Evolutionary conservation across 2,797 vertebrate genomes (phyloP).

Genomic region (Pyrocephalus nanus): DNA sequence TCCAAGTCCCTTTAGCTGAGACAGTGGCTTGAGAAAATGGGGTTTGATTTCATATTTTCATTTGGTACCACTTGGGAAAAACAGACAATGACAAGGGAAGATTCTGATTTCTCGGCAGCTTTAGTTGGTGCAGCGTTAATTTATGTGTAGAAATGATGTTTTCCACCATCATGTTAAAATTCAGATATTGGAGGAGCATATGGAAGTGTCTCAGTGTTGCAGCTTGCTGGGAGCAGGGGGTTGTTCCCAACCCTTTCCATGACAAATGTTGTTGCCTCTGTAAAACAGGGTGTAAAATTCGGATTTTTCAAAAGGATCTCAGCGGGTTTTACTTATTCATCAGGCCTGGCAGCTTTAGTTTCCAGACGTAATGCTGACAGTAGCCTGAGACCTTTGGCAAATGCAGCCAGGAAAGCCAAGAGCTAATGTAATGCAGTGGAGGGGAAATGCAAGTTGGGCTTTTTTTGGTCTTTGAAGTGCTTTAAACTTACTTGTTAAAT

Average conservation of each 20-base stretch:
- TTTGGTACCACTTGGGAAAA: neutral
- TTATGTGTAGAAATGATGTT: neutral
- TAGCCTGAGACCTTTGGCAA: neutral
- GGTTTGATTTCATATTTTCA: neutral
- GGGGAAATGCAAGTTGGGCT: neutral
- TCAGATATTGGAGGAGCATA: accelerated
- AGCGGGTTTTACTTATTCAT: neutral
- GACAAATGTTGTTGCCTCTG: neutral
- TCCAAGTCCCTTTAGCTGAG: neutral
- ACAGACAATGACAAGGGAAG: accelerated
- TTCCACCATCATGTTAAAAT: neutral
- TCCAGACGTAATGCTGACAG: neutral
- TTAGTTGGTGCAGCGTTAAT: neutral
- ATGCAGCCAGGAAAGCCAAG: neutral
- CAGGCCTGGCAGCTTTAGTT: neutral
- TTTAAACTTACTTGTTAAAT: neutral
- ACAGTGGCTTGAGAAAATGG: neutral
- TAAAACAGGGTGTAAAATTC: neutral
- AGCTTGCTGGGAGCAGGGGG: neutral
- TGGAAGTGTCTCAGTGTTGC: neutral
- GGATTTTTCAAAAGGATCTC: neutral
- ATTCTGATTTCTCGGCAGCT: neutral
- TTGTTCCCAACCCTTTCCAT: neutral
- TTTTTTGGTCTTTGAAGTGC: neutral
- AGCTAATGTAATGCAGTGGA: neutral